Conservation (phyloP, 2,113 vertebrate species). For the Calonectris borealis region DNA sequence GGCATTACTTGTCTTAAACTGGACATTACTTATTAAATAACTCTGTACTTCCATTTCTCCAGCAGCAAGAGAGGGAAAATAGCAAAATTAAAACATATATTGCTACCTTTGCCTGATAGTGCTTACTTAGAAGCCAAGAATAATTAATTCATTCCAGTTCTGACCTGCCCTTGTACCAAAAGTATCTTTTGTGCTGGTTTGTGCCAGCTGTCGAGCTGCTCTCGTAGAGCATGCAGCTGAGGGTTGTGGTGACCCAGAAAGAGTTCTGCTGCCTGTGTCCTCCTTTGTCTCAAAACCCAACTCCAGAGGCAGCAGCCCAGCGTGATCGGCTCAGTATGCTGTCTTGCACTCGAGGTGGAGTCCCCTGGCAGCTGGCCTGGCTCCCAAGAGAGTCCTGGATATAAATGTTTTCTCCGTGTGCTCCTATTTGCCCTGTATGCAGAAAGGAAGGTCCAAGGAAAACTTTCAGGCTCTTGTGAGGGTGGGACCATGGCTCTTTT, state of each 20-base stretch:
- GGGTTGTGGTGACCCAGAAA: slow-evolving; percentile 11
- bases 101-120: neutral
- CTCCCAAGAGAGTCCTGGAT: neutral
- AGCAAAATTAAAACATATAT: neutral
- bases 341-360: neutral
- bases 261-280: neutral
- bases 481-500: neutral
- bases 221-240: neutral
- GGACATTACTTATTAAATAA: neutral
- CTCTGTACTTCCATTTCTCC: neutral
- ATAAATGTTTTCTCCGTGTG: neutral
- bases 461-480: neutral
- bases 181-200: neutral
- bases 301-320: neutral
- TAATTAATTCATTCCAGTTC: neutral
- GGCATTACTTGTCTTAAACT: neutral
- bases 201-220: neutral
- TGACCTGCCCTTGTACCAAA: neutral
- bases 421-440: neutral
- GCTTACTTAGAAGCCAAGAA: neutral
- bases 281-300: neutral
- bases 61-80: neutral
- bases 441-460: neutral
- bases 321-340: neutral
- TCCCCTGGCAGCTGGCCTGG: neutral